A percentile compares a stretch with the other conserved stretches of the same genome.
phyloP scores from a whole-genome alignment of 2,888 invertebrate genomes.

The Tipula unca region DNA sequence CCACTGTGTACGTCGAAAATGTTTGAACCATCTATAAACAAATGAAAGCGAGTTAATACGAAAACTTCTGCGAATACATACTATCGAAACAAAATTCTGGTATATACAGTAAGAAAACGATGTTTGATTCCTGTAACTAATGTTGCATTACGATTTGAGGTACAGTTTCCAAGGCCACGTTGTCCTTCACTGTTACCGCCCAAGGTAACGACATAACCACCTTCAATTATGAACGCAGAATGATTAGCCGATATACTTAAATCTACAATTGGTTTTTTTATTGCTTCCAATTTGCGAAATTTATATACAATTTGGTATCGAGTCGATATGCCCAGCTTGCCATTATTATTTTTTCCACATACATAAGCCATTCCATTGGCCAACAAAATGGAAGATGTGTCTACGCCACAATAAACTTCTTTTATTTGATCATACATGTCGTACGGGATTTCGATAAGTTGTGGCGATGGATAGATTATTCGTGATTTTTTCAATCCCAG shows the following conservation, averaged over 20 bases:
- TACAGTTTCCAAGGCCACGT: conserved; percentile 43
- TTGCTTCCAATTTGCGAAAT: conserved; percentile 38
- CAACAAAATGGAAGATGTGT: conserved; percentile 53
- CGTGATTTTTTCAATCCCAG: conserved; percentile 40
- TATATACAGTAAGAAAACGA: conserved; percentile 34
- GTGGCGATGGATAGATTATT: background rate
- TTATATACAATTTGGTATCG: background rate
- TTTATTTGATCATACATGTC: conserved; percentile 25
- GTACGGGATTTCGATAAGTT: background rate
- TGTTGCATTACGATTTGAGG: conserved; percentile 29
- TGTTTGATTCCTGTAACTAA: conserved; percentile 36
- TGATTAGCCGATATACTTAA: conserved; percentile 53
- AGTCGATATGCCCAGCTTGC: conserved; percentile 49
- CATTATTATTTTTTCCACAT: conserved; percentile 54
- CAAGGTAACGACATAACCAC: conserved; percentile 54
- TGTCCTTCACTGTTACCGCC: conserved; percentile 58
- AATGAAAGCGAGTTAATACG: background rate
- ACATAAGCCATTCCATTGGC: conserved; percentile 51
- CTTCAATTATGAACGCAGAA: conserved; percentile 52
- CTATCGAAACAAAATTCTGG: too few relatives aligned
- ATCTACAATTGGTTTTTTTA: conserved; percentile 49
- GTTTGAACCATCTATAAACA: conserved; percentile 50
- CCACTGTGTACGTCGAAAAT: conserved; percentile 57
- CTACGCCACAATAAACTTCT: conserved; percentile 51
- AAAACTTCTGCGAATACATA: background rate